Base-by-base conservation (phyloP, 1,140 invertebrate species). In the Drosophila nigrodunni region DNA sequence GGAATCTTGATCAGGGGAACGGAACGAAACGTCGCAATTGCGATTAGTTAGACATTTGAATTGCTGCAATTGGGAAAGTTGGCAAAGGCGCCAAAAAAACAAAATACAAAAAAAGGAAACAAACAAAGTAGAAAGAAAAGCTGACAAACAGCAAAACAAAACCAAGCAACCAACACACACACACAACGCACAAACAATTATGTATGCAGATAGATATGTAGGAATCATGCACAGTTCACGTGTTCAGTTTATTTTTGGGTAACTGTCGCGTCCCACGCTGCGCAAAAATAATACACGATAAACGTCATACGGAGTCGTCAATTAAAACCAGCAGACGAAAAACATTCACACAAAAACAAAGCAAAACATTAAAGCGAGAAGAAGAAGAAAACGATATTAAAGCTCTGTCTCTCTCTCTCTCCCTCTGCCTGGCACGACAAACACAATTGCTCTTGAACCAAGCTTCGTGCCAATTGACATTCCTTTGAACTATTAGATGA, bases 11-110 rank as follows among this genome's bases (percentile, higher is more conserved):
- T 34, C 37, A 7, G 11, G 60, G 15, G n/a, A 66, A 41, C 54
- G 15, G n/a, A 66, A 41, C 54, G 62, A 47, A 71, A 88, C 80
- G 85, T 61, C 83, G 80, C 83, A 89, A 80, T 88, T 83, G 77
- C 25, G 49, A 55, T 68, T 37, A 62, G 69, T 57, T 76, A 68
- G 54, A 58, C 59, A 66, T 49, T 43, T 79, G 58, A 72, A 47
- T 50, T 55, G 73, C 47, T 41, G 65, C 57, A 71, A 35, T 67
- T 60, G 68, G 43, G 69, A 78, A 77, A 74, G 65, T 80, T 80
- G 78, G 75, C 78, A 78, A 35, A 74, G 80, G 80, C 78, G 86
- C 85, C 86, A 88, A 87, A 87, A 81, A 79, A 74, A 81, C 85
- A 80, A 88, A 87, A 87, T 75, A 79, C 50, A 68, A 74, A 60